Conservation (phyloP, 1,140 invertebrate species). For the Calliopsis andreniformis region DNA sequence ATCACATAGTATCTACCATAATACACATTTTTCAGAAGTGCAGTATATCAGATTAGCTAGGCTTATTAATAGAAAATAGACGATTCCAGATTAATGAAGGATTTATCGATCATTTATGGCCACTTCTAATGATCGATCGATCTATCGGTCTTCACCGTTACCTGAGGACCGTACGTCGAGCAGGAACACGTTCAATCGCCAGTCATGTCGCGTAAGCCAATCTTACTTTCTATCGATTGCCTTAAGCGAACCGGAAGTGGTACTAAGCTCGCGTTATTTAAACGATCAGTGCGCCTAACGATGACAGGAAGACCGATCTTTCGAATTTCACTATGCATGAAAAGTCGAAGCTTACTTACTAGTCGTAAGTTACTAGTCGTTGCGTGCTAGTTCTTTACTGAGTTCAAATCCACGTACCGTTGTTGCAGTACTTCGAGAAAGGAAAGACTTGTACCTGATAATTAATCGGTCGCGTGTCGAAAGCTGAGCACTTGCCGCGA, state of each 20-base stretch:
- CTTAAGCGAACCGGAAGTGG: conserved; percentile 53
- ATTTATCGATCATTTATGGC: too few relatives aligned
- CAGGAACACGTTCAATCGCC: conserved; percentile 14
- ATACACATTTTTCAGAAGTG: too few relatives aligned
- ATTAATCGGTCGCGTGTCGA: conserved; percentile 9
- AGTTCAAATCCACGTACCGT: background rate
- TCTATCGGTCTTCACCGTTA: conserved; percentile 12
- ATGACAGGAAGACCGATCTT: conserved; percentile 2
- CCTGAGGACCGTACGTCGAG: conserved; percentile 8
- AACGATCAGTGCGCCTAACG: background rate
- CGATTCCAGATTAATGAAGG: too few relatives aligned
- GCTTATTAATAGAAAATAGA: too few relatives aligned
- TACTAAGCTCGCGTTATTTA: conserved; percentile 17
- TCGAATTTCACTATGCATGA: background rate
- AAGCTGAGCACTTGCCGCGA: conserved; percentile 5
- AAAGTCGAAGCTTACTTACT: background rate
- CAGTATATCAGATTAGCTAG: too few relatives aligned
- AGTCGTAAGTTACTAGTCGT: too few relatives aligned
- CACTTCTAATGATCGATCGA: background rate
- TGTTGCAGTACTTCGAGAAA: background rate
- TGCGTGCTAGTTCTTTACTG: too few relatives aligned
- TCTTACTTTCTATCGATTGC: conserved; percentile 63
- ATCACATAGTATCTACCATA: too few relatives aligned
- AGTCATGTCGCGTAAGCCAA: conserved; percentile 47
- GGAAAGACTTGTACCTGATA: background rate